Conservation (phyloP, 1,140 invertebrate genomes). For the Drosophila sulfurigaster region DNA sequence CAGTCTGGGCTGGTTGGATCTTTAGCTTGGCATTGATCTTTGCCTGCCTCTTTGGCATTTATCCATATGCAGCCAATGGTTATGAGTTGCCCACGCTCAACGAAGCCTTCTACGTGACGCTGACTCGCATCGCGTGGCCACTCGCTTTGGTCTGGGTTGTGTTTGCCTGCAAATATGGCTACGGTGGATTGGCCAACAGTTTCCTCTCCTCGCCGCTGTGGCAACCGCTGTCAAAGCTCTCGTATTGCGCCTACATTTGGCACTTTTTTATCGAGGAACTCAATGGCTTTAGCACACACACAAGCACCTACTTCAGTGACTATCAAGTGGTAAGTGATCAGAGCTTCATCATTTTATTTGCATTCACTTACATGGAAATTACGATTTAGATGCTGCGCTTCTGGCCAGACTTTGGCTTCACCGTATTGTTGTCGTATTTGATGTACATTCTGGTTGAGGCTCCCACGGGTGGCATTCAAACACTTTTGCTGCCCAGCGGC, state of each 20-base stretch:
- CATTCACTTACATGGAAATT: neutral
- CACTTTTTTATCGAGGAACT: constrained; percentile 79
- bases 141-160: constrained; percentile 89
- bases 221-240: constrained; percentile 85
- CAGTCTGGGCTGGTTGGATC: constrained; percentile 66
- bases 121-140: constrained; percentile 88
- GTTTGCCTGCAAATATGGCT: constrained; percentile 88
- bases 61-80: constrained; percentile 71
- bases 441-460: constrained; percentile 60
- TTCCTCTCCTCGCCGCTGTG: constrained; percentile 85
- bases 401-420: constrained; percentile 67
- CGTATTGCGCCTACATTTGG: constrained; percentile 86
- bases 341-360: neutral
- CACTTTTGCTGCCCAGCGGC: constrained; percentile 20
- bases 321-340: constrained; percentile 68
- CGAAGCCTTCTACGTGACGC: constrained; percentile 88
- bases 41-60: constrained; percentile 69
- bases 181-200: constrained; percentile 87
- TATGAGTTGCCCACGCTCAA: constrained; percentile 64
- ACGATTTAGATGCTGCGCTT: constrained; percentile 57
- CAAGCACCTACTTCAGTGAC: constrained; percentile 65
- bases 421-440: constrained; percentile 47
- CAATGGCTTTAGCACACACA: constrained; percentile 38
- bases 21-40: constrained; percentile 64
- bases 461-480: constrained; percentile 54